phyloP scores from a whole-genome alignment of 2,113 vertebrate species.

The Labeo catla region DNA sequence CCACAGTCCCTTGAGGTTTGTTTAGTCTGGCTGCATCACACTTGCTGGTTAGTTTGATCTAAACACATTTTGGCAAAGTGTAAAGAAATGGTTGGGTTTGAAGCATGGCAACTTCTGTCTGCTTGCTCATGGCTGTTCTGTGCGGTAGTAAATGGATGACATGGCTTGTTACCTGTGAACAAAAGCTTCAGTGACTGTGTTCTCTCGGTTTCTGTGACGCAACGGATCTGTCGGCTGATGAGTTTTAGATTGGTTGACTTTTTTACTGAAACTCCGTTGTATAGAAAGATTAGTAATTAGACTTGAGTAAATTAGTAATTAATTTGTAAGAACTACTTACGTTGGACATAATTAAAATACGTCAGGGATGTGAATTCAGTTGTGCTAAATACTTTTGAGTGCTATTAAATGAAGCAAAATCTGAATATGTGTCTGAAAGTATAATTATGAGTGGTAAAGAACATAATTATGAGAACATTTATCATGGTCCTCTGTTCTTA shows the following conservation, averaged over 20 bases:
- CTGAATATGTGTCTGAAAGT: background rate
- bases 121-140: background rate
- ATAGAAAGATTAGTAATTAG: background rate
- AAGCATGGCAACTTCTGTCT: background rate
- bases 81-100: background rate
- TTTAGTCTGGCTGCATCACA: conserved; percentile 26
- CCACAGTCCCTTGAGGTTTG: conserved; percentile 4
- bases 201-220: background rate
- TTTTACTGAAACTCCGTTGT: background rate
- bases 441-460: background rate
- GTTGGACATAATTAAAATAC: background rate
- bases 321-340: background rate
- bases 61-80: background rate
- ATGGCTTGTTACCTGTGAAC: conserved; percentile 2
- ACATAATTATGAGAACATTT: background rate
- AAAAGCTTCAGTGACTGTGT: conserved; percentile 10
- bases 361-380: background rate
- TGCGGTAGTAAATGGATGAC: background rate
- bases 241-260: background rate
- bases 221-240: background rate
- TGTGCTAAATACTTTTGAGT: background rate
- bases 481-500: background rate
- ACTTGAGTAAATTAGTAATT: background rate
- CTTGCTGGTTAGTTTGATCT: background rate
- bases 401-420: background rate